phyloP scores from a whole-genome alignment of 2,797 vertebrate genomes.

The Poeciliopsis infans region DNA sequence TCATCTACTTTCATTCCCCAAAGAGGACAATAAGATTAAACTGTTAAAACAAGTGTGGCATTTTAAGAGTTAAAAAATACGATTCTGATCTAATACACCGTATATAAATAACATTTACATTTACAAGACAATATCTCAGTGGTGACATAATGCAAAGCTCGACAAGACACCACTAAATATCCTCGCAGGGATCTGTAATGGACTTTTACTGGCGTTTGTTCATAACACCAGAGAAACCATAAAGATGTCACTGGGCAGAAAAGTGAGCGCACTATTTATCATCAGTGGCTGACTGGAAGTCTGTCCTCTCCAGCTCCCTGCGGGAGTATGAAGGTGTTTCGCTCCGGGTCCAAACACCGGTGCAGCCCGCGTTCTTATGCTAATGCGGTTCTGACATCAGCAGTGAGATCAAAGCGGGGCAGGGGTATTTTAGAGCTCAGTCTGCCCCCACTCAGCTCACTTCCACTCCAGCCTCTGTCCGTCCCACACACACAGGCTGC shows the following conservation, averaged over 20 bases:
- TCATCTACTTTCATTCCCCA: background rate
- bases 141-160: background rate
- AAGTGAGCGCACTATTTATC: conserved; percentile 22
- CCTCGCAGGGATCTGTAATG: conserved; percentile 7
- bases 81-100: background rate
- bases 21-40: background rate
- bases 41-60: background rate
- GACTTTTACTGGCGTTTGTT: conserved; percentile 18
- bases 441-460: conserved; percentile 64
- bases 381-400: conserved; percentile 90
- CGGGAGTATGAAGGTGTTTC: conserved; percentile 10
- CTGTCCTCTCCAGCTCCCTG: conserved; percentile 13
- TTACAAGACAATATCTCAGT: background rate
- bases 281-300: conserved; percentile 12
- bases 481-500: conserved; percentile 13
- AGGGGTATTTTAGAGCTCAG: conserved; percentile 82
- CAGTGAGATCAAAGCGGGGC: conserved; percentile 85
- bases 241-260: conserved; percentile 30
- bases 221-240: conserved; percentile 13
- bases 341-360: conserved; percentile 3
- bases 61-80: background rate
- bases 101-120: background rate
- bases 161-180: conserved; percentile 8
- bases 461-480: conserved; percentile 37
- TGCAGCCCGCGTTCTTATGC: conserved; percentile 85